Evolutionary conservation across 2,113 vertebrate species (phyloP), one percentile per base, ranked within the genome.

Genomic region (Tretioscincus oriximinensis): DNA sequence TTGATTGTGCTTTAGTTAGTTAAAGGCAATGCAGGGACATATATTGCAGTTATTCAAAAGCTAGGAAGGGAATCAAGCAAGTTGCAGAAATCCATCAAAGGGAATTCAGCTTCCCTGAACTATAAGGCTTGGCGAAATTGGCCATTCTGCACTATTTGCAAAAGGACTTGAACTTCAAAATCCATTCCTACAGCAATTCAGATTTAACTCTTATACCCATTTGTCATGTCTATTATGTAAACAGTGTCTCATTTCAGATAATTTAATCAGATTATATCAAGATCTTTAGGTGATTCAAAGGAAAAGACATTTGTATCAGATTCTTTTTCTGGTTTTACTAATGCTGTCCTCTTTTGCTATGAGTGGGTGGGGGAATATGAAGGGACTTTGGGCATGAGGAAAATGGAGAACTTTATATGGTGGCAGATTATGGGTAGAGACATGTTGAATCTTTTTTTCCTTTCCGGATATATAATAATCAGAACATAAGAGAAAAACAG

Each of bases 41-140:
- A 71, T 22, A 71, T 22, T 11, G 45, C 35, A 45, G 26, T 28
- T 78, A 1, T 45, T 70, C 26, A 11, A 11, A 24, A 45, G 3
- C 29, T 7, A 68, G 22, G 29, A 63, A 72, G 78, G 22, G 21
- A 26, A 84, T 76, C 78, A 80, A 1, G 0, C 78, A 80, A 1
- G 0, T 69, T 66, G 68, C 22, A 84, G n/a, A 90, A 90, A 84
- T 9, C 54, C 10, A 47, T 54, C 51, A 12, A 16, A 51, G 1
- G n/a, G 69, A 84, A 89, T 74, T 80, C 69, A 78, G 24, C 24
- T 67, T 74, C 77, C 80, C 77, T 87, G 45, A 29, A 45, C 61
- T 78, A 80, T 29, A 49, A 22, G 9, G 1, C 2, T n/a, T 85
- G 70, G 26, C 67, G 11, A 67, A 18, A 78, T 4, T 1, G 2